These are phyloP conservation scores for Etheostoma perlongum DNA, from an alignment of 2,797 vertebrate species.

Conservation along the genomic window DNA sequence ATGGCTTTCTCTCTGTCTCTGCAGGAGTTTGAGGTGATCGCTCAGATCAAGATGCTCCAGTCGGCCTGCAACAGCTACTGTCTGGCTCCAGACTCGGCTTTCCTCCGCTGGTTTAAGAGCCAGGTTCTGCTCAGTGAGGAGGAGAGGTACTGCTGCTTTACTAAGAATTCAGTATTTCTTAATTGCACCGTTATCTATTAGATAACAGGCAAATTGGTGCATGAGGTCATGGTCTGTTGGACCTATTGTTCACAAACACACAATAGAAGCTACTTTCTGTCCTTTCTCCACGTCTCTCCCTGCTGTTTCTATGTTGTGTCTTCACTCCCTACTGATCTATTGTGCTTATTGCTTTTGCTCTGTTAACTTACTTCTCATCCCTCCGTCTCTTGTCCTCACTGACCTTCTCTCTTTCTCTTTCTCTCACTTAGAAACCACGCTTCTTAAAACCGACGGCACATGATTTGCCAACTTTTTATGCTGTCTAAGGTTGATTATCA, in stretches of 20 bases:
- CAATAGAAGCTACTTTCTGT: constrained; percentile 50
- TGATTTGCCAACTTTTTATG: constrained; percentile 19
- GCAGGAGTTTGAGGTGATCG: constrained; percentile 96
- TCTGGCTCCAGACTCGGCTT: constrained; percentile 86
- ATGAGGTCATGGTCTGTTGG: constrained; percentile 56
- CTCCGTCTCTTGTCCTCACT: neutral
- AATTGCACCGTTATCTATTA: constrained; percentile 33
- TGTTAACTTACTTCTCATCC: neutral
- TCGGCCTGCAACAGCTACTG: constrained; percentile 97
- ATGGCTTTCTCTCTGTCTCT: constrained; percentile 15
- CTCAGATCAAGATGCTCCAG: constrained; percentile 95
- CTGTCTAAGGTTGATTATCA: constrained; percentile 28
- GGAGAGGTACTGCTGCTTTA: constrained; percentile 86
- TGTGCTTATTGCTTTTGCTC: constrained; percentile 24
- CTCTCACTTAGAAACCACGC: constrained; percentile 8
- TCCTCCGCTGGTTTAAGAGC: constrained; percentile 92
- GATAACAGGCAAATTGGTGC: constrained; percentile 55
- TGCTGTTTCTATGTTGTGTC: constrained; percentile 37
- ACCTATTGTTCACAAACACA: constrained; percentile 62
- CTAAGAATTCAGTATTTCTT: neutral
- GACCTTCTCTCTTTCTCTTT: constrained; percentile 4
- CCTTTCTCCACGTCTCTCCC: constrained; percentile 27
- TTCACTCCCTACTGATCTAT: constrained; percentile 53
- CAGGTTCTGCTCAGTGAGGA: constrained; percentile 90
- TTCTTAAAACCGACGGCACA: neutral